Base-by-base conservation (phyloP, 2,888 invertebrate genomes). In the Cerastis rubricosa region DNA sequence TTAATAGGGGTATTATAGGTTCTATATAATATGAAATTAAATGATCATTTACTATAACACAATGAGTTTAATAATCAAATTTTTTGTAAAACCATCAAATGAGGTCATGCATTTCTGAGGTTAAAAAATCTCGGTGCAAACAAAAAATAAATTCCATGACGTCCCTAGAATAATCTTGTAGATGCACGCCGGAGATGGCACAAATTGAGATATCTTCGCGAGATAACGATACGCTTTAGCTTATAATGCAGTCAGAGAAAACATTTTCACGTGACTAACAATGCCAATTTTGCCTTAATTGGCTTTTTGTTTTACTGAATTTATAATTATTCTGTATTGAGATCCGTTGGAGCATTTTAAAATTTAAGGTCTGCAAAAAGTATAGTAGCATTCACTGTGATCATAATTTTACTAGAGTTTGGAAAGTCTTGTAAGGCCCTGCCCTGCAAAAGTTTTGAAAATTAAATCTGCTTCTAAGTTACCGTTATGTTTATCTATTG, bases 171-270 rank as follows among this genome's bases (percentile, higher is more conserved):
- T 80, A 84, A 85, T 84, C 79, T 82, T 57, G 57, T 54, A 72
- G 77, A 66, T 77, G 76, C 72, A 74, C 71, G 74, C 77, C 45
- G 66, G 57, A 87, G 79, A 87, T 87, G 70, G 74, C 74, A 83
- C 47, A 71, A 47, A 79, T 40, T 73, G 71, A 79, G 83, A 83
- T 79, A 84, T 85, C 68, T 87, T 79, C 29, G 70, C 73, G 22
- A 88, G 89, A 90, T 88, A 85, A 85, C 87, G 83, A 90, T 88
- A 86, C 86, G 81, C 82, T 75, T 84, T 74, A 45, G 78, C 73
- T 81, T 80, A 73, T 74, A 76, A 74, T 61, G 74, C 71, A 80
- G 74, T 84, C 80, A 83, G 86, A 85, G 84, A 88, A 87, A 87
- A 86, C 81, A 86, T 86, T 88, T 87, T 89, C 87, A 88, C 86